A percentile compares a stretch with the other conserved stretches of the same genome.
Evolutionary conservation across 2,888 invertebrate genomes (phyloP).

Genomic region (Elmis aenea): DNA sequence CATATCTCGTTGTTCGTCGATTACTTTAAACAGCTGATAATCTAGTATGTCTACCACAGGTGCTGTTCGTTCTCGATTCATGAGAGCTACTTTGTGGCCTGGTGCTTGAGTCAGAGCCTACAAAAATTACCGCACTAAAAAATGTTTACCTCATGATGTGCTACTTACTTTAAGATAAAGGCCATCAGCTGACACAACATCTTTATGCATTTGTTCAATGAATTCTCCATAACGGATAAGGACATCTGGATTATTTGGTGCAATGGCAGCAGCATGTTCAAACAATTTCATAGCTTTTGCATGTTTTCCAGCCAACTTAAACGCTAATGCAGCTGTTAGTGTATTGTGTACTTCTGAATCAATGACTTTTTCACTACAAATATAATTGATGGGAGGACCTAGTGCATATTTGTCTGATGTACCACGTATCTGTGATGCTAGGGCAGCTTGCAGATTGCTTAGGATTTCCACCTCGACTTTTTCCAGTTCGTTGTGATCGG

Average conservation of each 20-base stretch:
- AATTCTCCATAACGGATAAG: slow-evolving; percentile 91
- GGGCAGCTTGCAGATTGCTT: slow-evolving; percentile 33
- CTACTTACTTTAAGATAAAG: slow-evolving; percentile 68
- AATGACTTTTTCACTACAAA: slow-evolving; percentile 32
- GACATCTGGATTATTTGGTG: slow-evolving; percentile 89
- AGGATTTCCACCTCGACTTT: slow-evolving; percentile 32
- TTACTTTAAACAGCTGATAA: slow-evolving; percentile 66
- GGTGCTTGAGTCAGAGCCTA: slow-evolving; percentile 77
- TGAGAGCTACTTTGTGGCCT: slow-evolving; percentile 71
- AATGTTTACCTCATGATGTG: neutral
- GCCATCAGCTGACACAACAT: slow-evolving; percentile 86
- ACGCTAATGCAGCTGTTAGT: slow-evolving; percentile 77
- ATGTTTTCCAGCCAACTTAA: slow-evolving; percentile 74
- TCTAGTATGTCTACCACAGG: slow-evolving; percentile 88
- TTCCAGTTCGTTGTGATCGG: slow-evolving; percentile 16
- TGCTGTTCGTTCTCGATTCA: slow-evolving; percentile 78
- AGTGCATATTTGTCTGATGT: slow-evolving; percentile 8
- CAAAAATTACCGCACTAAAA: slow-evolving; percentile 6
- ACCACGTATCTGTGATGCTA: slow-evolving; percentile 25
- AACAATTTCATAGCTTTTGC: slow-evolving; percentile 83
- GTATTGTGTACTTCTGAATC: slow-evolving; percentile 78
- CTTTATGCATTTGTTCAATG: slow-evolving; percentile 77
- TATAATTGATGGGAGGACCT: slow-evolving; percentile 10
- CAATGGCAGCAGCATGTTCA: slow-evolving; percentile 86
- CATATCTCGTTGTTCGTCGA: slow-evolving; percentile 80